Conservation (phyloP, 2,113 vertebrate species). For the Eira barbara region DNA sequence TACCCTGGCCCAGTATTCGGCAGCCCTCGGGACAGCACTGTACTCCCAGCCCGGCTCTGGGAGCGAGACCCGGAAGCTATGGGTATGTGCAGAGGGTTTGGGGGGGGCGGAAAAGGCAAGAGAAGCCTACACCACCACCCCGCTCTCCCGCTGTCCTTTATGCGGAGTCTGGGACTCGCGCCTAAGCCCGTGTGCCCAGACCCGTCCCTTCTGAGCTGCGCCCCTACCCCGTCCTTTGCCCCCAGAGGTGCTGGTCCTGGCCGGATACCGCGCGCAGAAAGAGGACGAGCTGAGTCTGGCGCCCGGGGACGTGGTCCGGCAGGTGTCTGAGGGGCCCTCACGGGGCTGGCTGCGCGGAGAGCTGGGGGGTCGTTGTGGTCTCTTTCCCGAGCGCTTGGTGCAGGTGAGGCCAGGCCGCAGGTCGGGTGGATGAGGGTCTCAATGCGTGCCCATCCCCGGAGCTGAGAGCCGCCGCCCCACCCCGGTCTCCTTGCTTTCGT, state of each 20-base stretch:
- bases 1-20: background rate
- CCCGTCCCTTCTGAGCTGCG: background rate
- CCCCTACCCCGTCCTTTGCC: background rate
- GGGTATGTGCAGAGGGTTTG: conserved; percentile 59
- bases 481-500: accelerated
- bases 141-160: accelerated
- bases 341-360: conserved; percentile 89
- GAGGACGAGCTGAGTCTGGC: conserved; percentile 83
- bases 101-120: background rate
- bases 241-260: conserved; percentile 87
- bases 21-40: background rate
- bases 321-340: conserved; percentile 79
- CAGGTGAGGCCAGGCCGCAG: conserved; percentile 75
- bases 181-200: background rate
- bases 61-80: conserved; percentile 38
- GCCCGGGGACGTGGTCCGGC: conserved; percentile 86
- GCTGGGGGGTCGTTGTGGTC: conserved; percentile 82
- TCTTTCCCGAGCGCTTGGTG: conserved; percentile 86
- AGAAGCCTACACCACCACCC: background rate
- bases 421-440: too few species aligned
- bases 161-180: background rate
- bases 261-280: conserved; percentile 83
- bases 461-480: background rate
- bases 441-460: accelerated
- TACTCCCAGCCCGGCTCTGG: background rate